Base-by-base conservation (phyloP, 2,888 invertebrate species). In the Polietes domitor region DNA sequence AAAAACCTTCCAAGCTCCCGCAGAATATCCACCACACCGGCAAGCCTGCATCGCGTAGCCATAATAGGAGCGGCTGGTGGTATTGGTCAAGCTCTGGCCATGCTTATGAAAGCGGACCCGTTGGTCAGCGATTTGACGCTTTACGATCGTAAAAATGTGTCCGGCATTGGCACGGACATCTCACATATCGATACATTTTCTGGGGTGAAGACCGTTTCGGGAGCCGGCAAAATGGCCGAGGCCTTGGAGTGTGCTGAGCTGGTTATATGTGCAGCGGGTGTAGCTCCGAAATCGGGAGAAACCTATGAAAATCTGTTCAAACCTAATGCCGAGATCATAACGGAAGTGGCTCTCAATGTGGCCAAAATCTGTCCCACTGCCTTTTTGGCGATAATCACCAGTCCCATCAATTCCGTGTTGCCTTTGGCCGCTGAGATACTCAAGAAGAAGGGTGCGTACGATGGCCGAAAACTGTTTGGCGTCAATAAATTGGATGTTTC, bases 401-500 rank as follows among this genome's bases (percentile, higher is more conserved):
- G 99, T 93, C 99, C 99, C 0, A 97, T 99, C 15, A 99, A 99
- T 93, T 98, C 98, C 70, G 97, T 98, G 87, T 97, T 99, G 74
- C 99, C 99, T 0, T 98, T 99, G 88, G 98, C 98, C 2, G 95
- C 97, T 0, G 98, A 99, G 92, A 95, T 98, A 4, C 93, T 98
- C 86, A 97, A 97, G 92, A 76, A 78, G 3, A 74, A 82, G 9
- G 96, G 97, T 74, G 96, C 95, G 24, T 97, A 96, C 90, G 98
- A 99, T 92, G 96, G 98, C 0, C 96, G 95, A 65, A 95, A 97
- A 86, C 94, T 99, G 24, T 97, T 99, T 89, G 99, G 99, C 50
- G 96, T 99, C 0, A 98, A 98, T n/a, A 98, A 98, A 0, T 93
- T 99, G 82, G 99, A 99, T 92, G 94, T 98, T 82, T 98, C 99